Base-by-base conservation (phyloP, 2,797 vertebrate species). In the Hydrocynus forskahlii region DNA sequence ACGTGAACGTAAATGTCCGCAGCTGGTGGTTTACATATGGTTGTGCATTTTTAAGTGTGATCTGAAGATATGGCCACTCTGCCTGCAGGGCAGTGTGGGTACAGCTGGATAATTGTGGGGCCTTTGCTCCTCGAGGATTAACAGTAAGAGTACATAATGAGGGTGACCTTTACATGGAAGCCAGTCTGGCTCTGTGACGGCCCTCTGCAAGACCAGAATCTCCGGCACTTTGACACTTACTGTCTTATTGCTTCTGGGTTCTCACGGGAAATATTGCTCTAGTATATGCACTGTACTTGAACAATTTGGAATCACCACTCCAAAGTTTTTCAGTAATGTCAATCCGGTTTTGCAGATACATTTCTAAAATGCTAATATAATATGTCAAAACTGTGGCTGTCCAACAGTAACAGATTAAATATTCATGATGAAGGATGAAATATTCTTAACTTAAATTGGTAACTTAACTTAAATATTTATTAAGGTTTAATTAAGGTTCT, bases 131-230 rank as follows among this genome's bases (percentile, higher is more conserved):
- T 71, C 17, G 17, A 35, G n/a, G 63, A 60, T 81, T 71, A 74
- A 54, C 66, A 45, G 40, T 79, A 81, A 81, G 68, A 62, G 40
- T 5, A 21, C 57, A 59, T 76, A 81, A 78, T 72, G 57, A 76
- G 35, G 35, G 12, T 79, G 71, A 75, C 69, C 74, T 74, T 81
- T 76, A 43, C 8, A 50, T 55, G n/a, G 35, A 63, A 63, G 80
- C 66, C 35, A 23, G 63, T 71, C 57, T 48, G 67, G 67, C 35
- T 70, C 67, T 64, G 25, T 17, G 25, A 72, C 60, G 48, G 43
- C 57, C 16, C 9, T 50, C 40, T 48, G 21, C 0, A 69, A 45
- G 67, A 50, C 43, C 19, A 70, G 43, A 38, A 0, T 50, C 40
- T 29, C 69, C 54, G 48, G 10, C 17, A 73, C 19, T 25, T n/a